These are phyloP conservation scores for Coregonus sp. DNA, from an alignment of 2,797 vertebrate species.

Conservation along the genomic window DNA sequence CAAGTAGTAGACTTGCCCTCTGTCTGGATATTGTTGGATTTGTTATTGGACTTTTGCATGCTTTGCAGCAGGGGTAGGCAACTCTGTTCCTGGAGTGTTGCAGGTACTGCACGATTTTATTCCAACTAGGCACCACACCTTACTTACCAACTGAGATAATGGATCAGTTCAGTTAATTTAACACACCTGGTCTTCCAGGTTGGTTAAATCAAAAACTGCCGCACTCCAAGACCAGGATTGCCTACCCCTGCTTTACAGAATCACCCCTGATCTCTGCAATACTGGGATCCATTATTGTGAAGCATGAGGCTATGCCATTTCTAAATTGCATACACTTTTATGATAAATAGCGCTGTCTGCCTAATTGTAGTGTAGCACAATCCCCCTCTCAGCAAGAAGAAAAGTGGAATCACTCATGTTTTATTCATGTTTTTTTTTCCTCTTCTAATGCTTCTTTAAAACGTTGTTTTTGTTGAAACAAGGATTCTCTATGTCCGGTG, in stretches of 20 bases:
- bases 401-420: background rate
- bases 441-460: background rate
- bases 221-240: too few species aligned
- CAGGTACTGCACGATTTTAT: too few species aligned
- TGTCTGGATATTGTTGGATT: background rate
- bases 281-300: background rate
- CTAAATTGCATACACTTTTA: background rate
- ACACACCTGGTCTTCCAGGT: too few species aligned
- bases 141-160: too few species aligned
- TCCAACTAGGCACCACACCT: too few species aligned
- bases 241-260: too few species aligned
- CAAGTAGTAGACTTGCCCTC: too few species aligned
- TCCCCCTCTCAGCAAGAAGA: background rate
- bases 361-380: too few species aligned
- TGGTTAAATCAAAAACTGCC: too few species aligned
- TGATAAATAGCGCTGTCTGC: background rate
- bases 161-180: too few species aligned
- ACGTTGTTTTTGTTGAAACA: slow-evolving; percentile 22
- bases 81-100: too few species aligned
- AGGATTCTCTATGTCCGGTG: slow-evolving; percentile 22
- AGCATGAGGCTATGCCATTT: background rate
- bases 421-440: background rate
- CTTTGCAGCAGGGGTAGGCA: too few species aligned
- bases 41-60: background rate
- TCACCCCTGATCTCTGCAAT: background rate